These are phyloP conservation scores for Plectus sambesii DNA, from an alignment of 1,140 invertebrate species.

Conservation along the genomic window DNA sequence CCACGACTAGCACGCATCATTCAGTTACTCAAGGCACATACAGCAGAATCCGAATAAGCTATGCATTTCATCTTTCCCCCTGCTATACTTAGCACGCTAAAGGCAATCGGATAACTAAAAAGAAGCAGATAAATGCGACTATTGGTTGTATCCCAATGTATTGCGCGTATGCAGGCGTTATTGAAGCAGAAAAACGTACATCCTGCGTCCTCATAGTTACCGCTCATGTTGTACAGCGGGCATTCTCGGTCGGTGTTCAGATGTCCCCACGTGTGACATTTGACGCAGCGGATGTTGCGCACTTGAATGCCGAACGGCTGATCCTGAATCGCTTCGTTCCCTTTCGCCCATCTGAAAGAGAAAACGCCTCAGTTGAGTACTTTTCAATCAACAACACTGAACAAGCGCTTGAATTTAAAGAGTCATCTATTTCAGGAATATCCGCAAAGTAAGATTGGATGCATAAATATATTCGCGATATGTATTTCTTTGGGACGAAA, in stretches of 20 bases:
- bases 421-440: neutral
- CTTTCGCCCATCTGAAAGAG: conserved; percentile 34
- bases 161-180: no score
- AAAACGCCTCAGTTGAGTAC: neutral
- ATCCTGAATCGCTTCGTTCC: conserved; percentile 59
- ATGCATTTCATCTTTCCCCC: no score
- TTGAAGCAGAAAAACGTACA: conserved; percentile 41
- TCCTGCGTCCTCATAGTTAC: conserved; percentile 41
- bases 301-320: conserved; percentile 96
- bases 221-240: conserved; percentile 42
- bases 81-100: no score
- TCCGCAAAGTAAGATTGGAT: neutral
- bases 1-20: no score
- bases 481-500: no score
- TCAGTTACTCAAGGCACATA: no score
- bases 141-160: no score
- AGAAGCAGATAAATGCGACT: no score
- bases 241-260: conserved; percentile 80
- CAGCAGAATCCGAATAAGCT: no score
- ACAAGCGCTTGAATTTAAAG: no score
- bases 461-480: neutral
- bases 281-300: conserved; percentile 90
- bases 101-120: no score
- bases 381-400: neutral
- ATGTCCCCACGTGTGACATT: conserved; percentile 98